These are phyloP conservation scores for Euschistus heros DNA, from an alignment of 1,140 invertebrate genomes.

Conservation along the genomic window DNA sequence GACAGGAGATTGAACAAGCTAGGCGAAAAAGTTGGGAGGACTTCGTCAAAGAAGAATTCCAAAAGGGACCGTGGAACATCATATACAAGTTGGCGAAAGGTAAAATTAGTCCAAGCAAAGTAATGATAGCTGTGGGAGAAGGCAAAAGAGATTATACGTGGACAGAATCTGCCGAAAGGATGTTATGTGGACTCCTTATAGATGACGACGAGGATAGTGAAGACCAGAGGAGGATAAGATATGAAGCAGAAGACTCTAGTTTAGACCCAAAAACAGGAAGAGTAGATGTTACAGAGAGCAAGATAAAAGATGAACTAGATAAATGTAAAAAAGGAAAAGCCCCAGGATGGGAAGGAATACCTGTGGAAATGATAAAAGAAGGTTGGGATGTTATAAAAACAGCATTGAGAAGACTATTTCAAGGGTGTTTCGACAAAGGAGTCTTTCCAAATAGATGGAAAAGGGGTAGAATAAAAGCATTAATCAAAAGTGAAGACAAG, in stretches of 20 bases:
- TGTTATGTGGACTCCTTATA: background rate
- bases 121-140: too few species aligned
- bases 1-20: background rate
- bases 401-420: background rate
- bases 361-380: background rate
- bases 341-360: background rate
- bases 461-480: background rate
- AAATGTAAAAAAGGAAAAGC: background rate
- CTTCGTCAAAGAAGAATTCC: too few species aligned
- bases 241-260: background rate
- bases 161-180: background rate
- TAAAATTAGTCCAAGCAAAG: too few species aligned
- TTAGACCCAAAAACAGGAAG: background rate
- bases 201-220: background rate
- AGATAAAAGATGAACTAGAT: background rate
- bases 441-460: background rate
- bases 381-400: background rate
- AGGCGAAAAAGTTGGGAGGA: too few species aligned
- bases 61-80: too few species aligned
- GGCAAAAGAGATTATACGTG: background rate
- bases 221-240: background rate
- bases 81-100: too few species aligned
- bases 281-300: background rate
- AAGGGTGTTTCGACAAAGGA: background rate
- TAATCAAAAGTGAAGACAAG: background rate